phyloP scores from a whole-genome alignment of 2,113 vertebrate species.

The Equus przewalskii region DNA sequence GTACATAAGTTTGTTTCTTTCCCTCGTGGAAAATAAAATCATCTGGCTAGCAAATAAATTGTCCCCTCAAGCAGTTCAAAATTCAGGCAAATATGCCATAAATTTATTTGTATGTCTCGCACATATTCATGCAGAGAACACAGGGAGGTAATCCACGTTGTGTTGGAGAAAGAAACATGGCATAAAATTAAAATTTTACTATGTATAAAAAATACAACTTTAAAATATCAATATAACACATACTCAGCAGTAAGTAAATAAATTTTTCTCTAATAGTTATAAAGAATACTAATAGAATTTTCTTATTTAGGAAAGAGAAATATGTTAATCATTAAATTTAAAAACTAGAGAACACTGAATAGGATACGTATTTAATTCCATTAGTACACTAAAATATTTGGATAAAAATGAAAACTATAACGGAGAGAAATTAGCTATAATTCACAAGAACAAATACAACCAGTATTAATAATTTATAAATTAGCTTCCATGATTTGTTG shows the following conservation, averaged over 20 bases:
- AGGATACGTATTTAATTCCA: neutral
- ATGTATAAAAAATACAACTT: neutral
- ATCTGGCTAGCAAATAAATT: neutral
- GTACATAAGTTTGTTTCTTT: too few species aligned
- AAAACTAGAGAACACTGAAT: neutral
- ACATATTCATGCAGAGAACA: neutral
- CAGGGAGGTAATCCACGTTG: neutral
- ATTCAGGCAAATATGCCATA: neutral
- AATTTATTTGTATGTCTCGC: neutral
- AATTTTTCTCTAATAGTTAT: neutral
- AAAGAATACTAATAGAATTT: neutral
- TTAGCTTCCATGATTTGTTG: too few species aligned
- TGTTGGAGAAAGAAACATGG: neutral
- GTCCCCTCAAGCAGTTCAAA: neutral
- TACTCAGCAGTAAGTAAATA: neutral
- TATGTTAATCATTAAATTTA: neutral
- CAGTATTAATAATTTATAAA: too few species aligned
- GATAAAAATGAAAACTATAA: neutral
- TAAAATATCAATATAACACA: neutral
- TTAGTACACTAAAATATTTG: neutral
- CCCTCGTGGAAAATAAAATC: neutral
- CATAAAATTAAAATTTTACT: neutral
- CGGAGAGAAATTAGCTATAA: too few species aligned
- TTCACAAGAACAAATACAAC: too few species aligned
- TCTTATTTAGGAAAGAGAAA: neutral